Evolutionary conservation across 2,888 invertebrate species (phyloP).

Genomic region (Chirona hameri): DNA sequence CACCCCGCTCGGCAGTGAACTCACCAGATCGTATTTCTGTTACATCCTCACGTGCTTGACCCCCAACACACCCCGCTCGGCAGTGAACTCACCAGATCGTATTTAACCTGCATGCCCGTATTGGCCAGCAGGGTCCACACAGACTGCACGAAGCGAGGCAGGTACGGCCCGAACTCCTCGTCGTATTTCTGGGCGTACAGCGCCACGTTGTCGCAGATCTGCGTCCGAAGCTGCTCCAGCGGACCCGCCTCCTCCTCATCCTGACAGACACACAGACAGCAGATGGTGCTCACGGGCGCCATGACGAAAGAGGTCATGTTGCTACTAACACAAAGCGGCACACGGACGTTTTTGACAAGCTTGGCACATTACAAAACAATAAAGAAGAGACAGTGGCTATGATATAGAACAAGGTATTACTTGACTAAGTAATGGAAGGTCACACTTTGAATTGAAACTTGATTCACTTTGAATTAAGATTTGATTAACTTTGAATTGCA

Average conservation of each 20-base stretch:
- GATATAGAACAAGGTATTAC: no score
- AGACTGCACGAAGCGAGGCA: constrained; percentile 87
- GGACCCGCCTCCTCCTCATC: constrained; percentile 82
- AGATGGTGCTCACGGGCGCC: background rate
- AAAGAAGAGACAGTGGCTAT: background rate
- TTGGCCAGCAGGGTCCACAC: constrained; percentile 64
- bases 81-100: constrained; percentile 75
- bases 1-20: no score
- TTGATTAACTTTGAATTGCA: no score
- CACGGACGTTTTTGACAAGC: no score
- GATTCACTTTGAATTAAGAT: no score
- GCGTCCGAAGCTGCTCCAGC: constrained; percentile 85
- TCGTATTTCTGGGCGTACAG: constrained; percentile 97
- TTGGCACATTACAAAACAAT: no score
- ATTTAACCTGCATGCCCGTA: constrained; percentile 80
- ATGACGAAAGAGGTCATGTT: background rate
- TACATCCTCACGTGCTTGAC: no score
- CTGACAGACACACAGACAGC: constrained; percentile 47
- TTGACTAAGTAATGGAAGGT: no score
- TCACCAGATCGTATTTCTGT: no score
- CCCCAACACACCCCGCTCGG: no score
- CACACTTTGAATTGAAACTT: no score
- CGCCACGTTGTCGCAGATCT: constrained; percentile 92
- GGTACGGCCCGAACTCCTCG: constrained; percentile 88
- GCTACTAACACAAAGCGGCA: no score